Evolutionary conservation across 1,140 invertebrate genomes (phyloP).

Genomic region (Hypsibius dujardini): DNA sequence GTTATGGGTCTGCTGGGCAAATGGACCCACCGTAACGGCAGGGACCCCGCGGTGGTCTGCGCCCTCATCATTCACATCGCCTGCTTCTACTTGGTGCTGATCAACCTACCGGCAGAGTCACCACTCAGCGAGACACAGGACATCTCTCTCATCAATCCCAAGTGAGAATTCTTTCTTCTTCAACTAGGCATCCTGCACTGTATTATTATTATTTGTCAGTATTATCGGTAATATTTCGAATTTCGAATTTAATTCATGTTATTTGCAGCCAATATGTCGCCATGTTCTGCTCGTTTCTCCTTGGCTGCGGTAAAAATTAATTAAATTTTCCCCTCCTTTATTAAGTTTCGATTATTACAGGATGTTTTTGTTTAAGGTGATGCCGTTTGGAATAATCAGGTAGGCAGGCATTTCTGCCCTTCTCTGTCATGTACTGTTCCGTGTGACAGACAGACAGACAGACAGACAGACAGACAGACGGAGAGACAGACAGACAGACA

Average conservation of each 20-base stretch:
- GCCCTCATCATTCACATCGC: constrained; percentile 61
- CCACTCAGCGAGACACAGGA: constrained; percentile 47
- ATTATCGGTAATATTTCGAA: neutral
- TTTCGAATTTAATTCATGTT: constrained; percentile 20
- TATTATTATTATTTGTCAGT: no score
- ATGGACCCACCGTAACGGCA: constrained; percentile 56
- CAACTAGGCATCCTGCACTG: no score
- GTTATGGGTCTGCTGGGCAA: constrained; percentile 72
- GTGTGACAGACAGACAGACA: no score
- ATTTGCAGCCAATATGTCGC: constrained; percentile 46
- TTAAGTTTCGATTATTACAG: neutral
- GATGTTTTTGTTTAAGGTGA: constrained; percentile 38
- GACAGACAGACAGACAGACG: no score
- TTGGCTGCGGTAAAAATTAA: constrained; percentile 60
- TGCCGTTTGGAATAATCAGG: constrained; percentile 77
- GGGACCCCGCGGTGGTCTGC: constrained; percentile 65
- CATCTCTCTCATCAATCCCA: constrained; percentile 40
- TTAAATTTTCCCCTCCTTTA: neutral
- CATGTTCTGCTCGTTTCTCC: constrained; percentile 65
- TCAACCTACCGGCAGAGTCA: constrained; percentile 64
- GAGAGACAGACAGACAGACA: no score
- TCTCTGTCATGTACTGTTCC: no score
- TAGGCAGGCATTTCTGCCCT: constrained; percentile 24
- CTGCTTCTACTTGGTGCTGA: constrained; percentile 59
- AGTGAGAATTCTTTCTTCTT: constrained; percentile 25